These are phyloP conservation scores for Drosophila mojavensis DNA, from an alignment of 1,140 invertebrate genomes.

Conservation along the genomic window DNA sequence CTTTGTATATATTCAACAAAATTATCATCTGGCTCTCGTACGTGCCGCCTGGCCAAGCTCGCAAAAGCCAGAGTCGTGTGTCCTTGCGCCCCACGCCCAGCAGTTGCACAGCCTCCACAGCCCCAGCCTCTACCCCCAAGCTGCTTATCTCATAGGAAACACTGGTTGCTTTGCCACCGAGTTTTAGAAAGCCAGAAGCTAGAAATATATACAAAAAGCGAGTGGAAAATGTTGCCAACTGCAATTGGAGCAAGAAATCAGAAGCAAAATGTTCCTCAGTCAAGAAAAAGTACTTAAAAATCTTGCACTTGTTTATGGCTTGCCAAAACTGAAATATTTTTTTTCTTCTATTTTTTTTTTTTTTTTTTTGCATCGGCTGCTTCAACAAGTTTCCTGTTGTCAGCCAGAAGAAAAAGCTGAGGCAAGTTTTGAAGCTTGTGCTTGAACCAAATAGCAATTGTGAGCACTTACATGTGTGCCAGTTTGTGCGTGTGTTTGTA, in stretches of 20 bases:
- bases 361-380: too few relatives aligned
- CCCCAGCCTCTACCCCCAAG: conserved; percentile 25
- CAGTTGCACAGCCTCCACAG: not conserved
- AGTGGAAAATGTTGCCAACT: conserved; percentile 62
- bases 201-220: conserved; percentile 22
- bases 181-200: conserved; percentile 6
- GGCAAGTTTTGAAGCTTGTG: not conserved
- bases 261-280: conserved; percentile 62
- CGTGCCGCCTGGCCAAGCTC: conserved; percentile 45
- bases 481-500: not conserved
- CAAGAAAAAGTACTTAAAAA: conserved; percentile 56
- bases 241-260: conserved; percentile 67
- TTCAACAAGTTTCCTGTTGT: not conserved
- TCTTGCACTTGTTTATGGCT: conserved; percentile 59
- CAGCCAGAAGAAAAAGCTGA: not conserved
- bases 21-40: conserved; percentile 70
- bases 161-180: conserved; percentile 65
- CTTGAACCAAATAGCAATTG: not conserved
- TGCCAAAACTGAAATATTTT: conserved; percentile 51
- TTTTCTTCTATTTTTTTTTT: not conserved
- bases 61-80: conserved; percentile 17
- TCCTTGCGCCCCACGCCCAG: conserved; percentile 45
- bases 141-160: conserved; percentile 79
- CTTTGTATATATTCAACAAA: conserved; percentile 65
- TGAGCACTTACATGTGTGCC: not conserved